These are phyloP conservation scores for Sinopyrophorus schimmeli DNA, from an alignment of 2,888 invertebrate genomes.

Conservation along the genomic window DNA sequence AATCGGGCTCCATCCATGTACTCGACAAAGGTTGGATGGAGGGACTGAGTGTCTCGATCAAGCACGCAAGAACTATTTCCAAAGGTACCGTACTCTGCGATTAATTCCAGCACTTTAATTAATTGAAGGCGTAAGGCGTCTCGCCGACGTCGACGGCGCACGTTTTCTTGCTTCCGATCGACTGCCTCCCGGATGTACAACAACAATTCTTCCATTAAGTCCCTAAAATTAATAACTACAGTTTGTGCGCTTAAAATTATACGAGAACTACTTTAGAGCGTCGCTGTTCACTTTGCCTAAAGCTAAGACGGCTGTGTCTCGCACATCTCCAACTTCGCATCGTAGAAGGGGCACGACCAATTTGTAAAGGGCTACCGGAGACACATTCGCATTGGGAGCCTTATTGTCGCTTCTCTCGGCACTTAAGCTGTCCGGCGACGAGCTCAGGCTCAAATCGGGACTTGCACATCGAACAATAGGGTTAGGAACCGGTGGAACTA, in stretches of 20 bases:
- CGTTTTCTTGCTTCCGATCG: constrained; percentile 96
- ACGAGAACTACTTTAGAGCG: constrained; percentile 92
- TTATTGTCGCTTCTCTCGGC: constrained; percentile 82
- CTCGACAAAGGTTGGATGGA: constrained; percentile 88
- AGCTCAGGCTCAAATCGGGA: constrained; percentile 89
- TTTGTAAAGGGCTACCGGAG: constrained; percentile 88
- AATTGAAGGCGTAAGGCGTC: constrained; percentile 92
- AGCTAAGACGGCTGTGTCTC: constrained; percentile 92
- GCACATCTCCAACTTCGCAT: constrained; percentile 91
- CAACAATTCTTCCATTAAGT: constrained; percentile 93
- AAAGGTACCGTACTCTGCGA: constrained; percentile 90
- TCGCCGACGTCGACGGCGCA: constrained; percentile 84
- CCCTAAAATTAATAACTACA: constrained; percentile 62
- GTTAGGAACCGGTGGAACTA: constrained; percentile 89
- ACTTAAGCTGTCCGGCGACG: constrained; percentile 87
- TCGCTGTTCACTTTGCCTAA: constrained; percentile 94
- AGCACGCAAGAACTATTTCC: constrained; percentile 82
- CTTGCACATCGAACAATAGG: constrained; percentile 89
- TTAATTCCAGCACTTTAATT: constrained; percentile 87
- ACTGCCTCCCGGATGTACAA: constrained; percentile 93
- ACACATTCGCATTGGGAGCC: constrained; percentile 69
- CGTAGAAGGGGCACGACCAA: constrained; percentile 88
- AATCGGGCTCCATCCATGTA: constrained; percentile 93
- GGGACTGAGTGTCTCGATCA: constrained; percentile 79
- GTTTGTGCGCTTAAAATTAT: too few species aligned